These are phyloP conservation scores for Eueides isabella DNA, from an alignment of 1,140 invertebrate species.

Conservation along the genomic window DNA sequence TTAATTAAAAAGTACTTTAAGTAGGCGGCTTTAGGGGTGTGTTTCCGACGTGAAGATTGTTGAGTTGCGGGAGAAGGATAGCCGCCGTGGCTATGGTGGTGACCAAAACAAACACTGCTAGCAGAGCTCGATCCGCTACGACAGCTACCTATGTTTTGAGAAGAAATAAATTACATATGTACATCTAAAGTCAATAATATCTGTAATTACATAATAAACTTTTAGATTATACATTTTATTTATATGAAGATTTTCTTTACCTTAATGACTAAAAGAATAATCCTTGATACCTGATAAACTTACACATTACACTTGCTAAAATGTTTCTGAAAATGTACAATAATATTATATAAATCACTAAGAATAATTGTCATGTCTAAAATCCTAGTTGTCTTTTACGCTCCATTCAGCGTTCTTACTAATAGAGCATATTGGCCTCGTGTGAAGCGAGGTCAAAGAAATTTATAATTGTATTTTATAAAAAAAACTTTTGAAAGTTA, in stretches of 20 bases:
- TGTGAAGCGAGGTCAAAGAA: background rate
- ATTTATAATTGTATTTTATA: background rate
- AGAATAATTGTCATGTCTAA: background rate
- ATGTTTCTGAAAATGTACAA: background rate
- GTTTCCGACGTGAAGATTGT: constrained; percentile 74
- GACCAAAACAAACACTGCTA: constrained; percentile 77
- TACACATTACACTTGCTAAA: background rate
- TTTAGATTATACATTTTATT: too few relatives aligned
- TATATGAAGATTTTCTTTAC: too few relatives aligned
- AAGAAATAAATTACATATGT: constrained; percentile 7
- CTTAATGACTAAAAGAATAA: background rate
- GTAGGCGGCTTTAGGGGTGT: constrained; percentile 72
- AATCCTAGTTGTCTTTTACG: background rate
- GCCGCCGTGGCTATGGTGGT: constrained; percentile 75
- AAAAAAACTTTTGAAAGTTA: background rate
- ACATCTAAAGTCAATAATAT: background rate
- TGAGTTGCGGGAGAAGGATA: constrained; percentile 73
- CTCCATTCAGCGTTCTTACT: background rate
- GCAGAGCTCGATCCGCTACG: constrained; percentile 75
- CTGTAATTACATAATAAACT: background rate
- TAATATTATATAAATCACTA: background rate
- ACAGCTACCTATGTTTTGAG: constrained; percentile 65
- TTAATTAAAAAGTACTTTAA: constrained; percentile 43
- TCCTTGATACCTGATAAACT: background rate
- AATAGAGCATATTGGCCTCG: background rate